Percentiles rank a stretch among this genome's conserved stretches.
phyloP scores from a whole-genome alignment of 2,113 vertebrate genomes.

The Hypomesus transpacificus region DNA sequence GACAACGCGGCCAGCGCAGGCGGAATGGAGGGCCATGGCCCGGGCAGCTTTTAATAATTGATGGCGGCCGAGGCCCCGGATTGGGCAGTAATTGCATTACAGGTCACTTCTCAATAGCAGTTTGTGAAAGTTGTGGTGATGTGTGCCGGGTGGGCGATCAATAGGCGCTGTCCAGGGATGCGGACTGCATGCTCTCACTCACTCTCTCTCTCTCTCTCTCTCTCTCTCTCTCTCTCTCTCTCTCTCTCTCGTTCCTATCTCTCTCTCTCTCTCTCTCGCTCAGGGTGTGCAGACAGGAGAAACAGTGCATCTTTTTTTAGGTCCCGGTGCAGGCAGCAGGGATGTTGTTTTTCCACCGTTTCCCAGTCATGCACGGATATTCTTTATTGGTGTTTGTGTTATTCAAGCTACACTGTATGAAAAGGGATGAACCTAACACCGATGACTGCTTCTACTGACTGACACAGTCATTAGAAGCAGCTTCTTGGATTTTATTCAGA shows the following conservation, averaged over 20 bases:
- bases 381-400: too few species aligned
- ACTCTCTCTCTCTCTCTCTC: slow-evolving; percentile 25
- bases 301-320: too few species aligned
- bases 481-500: too few species aligned
- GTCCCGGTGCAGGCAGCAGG: too few species aligned
- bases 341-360: too few species aligned
- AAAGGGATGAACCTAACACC: too few species aligned
- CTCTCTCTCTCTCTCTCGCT: too few species aligned
- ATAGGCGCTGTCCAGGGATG: slow-evolving; percentile 69
- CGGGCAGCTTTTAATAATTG: slow-evolving; percentile 78
- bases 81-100: slow-evolving; percentile 79
- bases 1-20: slow-evolving; percentile 41
- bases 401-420: too few species aligned
- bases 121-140: slow-evolving; percentile 79
- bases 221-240: slow-evolving; percentile 30
- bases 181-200: slow-evolving; percentile 31
- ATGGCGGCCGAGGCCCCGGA: slow-evolving; percentile 70
- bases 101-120: slow-evolving; percentile 83
- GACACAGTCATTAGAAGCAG: too few species aligned
- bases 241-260: neutral
- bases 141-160: slow-evolving; percentile 70
- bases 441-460: too few species aligned
- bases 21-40: slow-evolving; percentile 50
- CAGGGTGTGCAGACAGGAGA: too few species aligned
- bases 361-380: too few species aligned